Percentiles rank a stretch among this genome's conserved stretches.
phyloP scores from a whole-genome alignment of 2,113 vertebrate species.

The Beaufortia kweichowensis region DNA sequence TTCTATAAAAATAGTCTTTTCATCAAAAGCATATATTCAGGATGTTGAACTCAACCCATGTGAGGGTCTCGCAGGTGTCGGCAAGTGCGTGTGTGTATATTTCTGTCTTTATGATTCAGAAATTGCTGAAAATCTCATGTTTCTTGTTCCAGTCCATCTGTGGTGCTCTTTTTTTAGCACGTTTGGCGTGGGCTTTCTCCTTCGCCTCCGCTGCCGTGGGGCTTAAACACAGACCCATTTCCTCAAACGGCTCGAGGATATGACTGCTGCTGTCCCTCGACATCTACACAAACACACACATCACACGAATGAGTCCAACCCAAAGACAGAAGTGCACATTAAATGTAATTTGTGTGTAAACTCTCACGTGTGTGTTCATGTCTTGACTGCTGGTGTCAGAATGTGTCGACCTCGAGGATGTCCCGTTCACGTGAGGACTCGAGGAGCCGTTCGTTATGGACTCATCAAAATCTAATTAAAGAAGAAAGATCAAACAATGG shows the following conservation, averaged over 20 bases:
- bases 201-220: constrained; percentile 93
- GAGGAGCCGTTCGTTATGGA: constrained; percentile 81
- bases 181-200: constrained; percentile 87
- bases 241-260: constrained; percentile 88
- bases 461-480: constrained; percentile 69
- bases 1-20: constrained; percentile 52
- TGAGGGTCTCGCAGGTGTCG: background rate
- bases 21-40: constrained; percentile 11
- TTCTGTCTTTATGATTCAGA: constrained; percentile 71
- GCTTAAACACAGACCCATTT: constrained; percentile 87
- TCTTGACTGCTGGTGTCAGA: constrained; percentile 79
- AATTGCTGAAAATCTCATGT: constrained; percentile 96
- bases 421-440: constrained; percentile 84
- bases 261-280: constrained; percentile 70
- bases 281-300: constrained; percentile 58
- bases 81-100: background rate
- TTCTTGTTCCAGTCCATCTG: constrained; percentile 99
- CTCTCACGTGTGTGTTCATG: constrained; percentile 84
- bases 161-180: constrained; percentile 87
- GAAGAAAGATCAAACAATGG: background rate
- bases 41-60: background rate
- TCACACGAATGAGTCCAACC: constrained; percentile 3
- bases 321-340: no score
- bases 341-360: no score
- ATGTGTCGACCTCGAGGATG: constrained; percentile 78